Percentiles rank a stretch among this genome's conserved stretches.
These are phyloP conservation scores for Anolis apletophallus DNA, from an alignment of 2,797 vertebrate species.

Conservation along the genomic window DNA sequence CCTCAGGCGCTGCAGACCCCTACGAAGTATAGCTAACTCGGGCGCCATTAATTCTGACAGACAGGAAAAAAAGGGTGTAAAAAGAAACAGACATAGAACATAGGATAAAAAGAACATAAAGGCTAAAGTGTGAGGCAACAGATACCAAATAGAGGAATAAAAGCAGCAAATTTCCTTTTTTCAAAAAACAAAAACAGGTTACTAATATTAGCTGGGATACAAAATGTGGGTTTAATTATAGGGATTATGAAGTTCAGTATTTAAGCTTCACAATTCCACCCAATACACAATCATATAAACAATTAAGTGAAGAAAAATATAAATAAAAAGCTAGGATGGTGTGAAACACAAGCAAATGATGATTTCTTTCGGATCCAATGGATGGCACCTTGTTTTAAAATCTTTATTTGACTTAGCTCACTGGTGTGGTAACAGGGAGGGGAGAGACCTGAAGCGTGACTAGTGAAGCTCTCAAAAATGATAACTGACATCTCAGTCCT, in stretches of 20 bases:
- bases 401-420: slow-evolving; percentile 10
- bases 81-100: slow-evolving; percentile 71
- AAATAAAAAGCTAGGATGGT: not conserved
- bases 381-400: not conserved
- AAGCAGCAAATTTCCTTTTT: slow-evolving; percentile 13
- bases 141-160: slow-evolving; percentile 29
- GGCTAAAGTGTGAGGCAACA: slow-evolving; percentile 53
- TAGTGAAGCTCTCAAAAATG: slow-evolving; percentile 27
- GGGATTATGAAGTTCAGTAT: slow-evolving; percentile 16
- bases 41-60: slow-evolving; percentile 90
- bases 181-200: slow-evolving; percentile 22
- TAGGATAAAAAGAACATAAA: slow-evolving; percentile 56
- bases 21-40: slow-evolving; percentile 98
- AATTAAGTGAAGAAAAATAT: slow-evolving; percentile 30
- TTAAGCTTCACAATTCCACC: not conserved
- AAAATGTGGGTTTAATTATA: slow-evolving; percentile 12
- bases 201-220: slow-evolving; percentile 14
- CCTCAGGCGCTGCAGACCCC: slow-evolving; percentile 93
- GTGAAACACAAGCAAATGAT: not conserved
- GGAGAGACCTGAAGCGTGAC: not conserved
- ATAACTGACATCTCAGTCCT: not conserved
- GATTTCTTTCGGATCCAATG: slow-evolving; percentile 1
- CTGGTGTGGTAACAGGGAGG: not conserved
- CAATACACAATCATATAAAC: not conserved
- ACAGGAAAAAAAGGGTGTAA: slow-evolving; percentile 71